Evolutionary conservation across 2,888 invertebrate genomes (phyloP), one percentile per base, ranked within the genome.

Genomic region (Amaurobius ferox): DNA sequence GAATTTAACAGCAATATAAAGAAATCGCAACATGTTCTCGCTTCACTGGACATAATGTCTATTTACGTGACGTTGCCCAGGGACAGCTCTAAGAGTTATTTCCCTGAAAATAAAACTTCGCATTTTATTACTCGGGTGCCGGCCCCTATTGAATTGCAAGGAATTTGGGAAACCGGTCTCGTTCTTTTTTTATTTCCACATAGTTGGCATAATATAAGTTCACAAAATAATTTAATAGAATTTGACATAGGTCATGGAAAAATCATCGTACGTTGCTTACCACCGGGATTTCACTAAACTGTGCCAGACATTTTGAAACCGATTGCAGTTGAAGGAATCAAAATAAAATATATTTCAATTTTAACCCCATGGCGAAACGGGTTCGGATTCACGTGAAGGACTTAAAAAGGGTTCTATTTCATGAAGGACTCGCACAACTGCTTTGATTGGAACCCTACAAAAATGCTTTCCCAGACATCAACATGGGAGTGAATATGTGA

Each of bases 101-200:
- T 88, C 85, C 88, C 89, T 0, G 79, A 88, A 30, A 90, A 90
- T 79, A 90, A 83, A n/a, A 87, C 89, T 7, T 78, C 89, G 9
- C 72, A 88, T 55, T 90, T 88, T 79, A 86, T 29, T 66, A 90
- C 89, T 5, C 88, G 89, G 16, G 67, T 90, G 70, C 88, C 88
- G 7, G 70, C 85, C 39, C 67, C 76, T 35, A 87, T 89, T 26
- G 55, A 77, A 67, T 79, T 89, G 29, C 39, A 87, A 0, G 90
- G 89, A 9, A 76, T 88, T 13, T 90, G 89, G 90, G 86, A 87
- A 68, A 88, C 90, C 1, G 89, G 70, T 40, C 26, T 89, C 26
- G 79, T 83, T 40, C 88, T 89, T 76, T 85, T 89, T 30, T 77
- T 89, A 11, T 86, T 88, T 39, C 88, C 89, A 0, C 67, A 35